Conservation (phyloP, 1,140 invertebrate genomes). For the Cepaea nemoralis region DNA sequence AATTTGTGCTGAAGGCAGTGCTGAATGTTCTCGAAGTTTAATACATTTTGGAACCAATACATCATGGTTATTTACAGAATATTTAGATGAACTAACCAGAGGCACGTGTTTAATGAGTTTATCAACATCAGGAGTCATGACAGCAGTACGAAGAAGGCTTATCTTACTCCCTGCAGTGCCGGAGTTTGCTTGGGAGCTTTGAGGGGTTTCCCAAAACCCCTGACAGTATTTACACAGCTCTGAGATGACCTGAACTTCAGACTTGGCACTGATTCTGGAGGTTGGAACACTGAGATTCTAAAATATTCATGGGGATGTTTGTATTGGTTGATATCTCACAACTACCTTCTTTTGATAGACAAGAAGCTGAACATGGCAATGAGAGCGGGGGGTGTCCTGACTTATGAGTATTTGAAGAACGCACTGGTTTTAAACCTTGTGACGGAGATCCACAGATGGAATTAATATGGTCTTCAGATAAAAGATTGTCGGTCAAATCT, state of each 20-base stretch:
- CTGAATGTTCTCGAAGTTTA: not conserved
- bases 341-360: not conserved
- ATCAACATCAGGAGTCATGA: constrained; percentile 36
- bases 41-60: not conserved
- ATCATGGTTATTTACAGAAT: too few relatives aligned
- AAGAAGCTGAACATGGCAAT: not conserved
- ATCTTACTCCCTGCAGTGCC: not conserved
- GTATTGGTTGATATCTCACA: not conserved
- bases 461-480: constrained; percentile 20
- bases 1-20: not conserved
- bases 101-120: constrained; percentile 37
- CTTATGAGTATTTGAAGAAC: not conserved
- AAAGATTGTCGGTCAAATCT: not conserved
- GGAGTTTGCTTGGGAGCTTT: not conserved
- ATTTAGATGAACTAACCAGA: not conserved
- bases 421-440: not conserved
- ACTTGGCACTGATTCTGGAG: not conserved
- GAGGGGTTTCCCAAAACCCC: too few relatives aligned
- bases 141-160: constrained; percentile 34
- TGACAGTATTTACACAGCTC: not conserved
- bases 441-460: constrained; percentile 12
- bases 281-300: not conserved
- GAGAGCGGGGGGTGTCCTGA: not conserved
- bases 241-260: not conserved
- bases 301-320: not conserved